A percentile compares a stretch with the other conserved stretches of the same genome.
Conservation (phyloP, 2,888 invertebrate genomes). For the Eupsilia transversa region DNA sequence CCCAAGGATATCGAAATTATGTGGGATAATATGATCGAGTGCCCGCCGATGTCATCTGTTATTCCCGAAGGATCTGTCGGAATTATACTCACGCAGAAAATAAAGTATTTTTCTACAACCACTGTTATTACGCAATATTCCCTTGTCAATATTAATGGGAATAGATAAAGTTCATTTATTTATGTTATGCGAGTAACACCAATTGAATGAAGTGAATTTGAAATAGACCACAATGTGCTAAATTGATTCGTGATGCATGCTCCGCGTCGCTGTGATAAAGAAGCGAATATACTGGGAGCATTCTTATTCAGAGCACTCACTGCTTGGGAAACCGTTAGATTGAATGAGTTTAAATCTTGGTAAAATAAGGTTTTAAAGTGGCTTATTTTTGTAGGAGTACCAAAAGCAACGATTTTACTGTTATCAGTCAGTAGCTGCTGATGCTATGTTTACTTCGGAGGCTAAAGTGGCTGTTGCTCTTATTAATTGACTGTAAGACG, state of each 20-base stretch:
- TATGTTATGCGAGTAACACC: constrained; percentile 52
- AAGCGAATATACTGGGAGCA: constrained; percentile 41
- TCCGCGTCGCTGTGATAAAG: constrained; percentile 58
- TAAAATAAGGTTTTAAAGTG: not conserved
- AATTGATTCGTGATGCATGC: constrained; percentile 72
- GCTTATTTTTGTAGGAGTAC: not conserved
- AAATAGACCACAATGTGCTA: constrained; percentile 72
- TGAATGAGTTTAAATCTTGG: constrained; percentile 17
- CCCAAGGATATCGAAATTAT: constrained; percentile 51
- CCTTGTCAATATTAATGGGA: constrained; percentile 48
- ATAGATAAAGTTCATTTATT: constrained; percentile 41
- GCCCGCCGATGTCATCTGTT: constrained; percentile 48
- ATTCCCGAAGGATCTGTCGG: constrained; percentile 56
- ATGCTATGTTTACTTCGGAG: not conserved
- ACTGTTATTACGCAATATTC: constrained; percentile 39
- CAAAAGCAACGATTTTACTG: not conserved
- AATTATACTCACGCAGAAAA: constrained; percentile 48
- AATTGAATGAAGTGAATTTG: constrained; percentile 63
- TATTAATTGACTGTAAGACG: not conserved
- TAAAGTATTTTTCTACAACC: constrained; percentile 38
- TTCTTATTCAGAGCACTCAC: constrained; percentile 26
- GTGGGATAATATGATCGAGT: constrained; percentile 62
- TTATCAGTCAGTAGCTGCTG: not conserved
- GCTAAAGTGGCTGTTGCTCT: not conserved
- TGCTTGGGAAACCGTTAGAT: constrained; percentile 10